phyloP scores from a whole-genome alignment of 2,797 vertebrate species.

The Anguilla anguilla region DNA sequence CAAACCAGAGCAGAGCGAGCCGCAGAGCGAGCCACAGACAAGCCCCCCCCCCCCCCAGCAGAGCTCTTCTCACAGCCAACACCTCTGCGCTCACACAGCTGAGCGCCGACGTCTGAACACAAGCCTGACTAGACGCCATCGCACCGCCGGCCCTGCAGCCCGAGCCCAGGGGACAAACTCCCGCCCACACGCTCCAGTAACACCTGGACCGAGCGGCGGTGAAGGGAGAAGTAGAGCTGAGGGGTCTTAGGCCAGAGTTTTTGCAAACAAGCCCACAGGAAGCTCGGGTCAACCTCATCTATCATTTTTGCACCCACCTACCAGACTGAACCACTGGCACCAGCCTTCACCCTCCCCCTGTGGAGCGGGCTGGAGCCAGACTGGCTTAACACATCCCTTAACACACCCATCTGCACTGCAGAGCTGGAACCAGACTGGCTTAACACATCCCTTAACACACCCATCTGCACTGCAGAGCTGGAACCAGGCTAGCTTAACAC shows the following conservation, averaged over 20 bases:
- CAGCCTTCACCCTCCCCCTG: not conserved
- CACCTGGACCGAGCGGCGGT: not conserved
- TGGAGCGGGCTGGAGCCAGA: not conserved
- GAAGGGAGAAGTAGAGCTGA: not conserved
- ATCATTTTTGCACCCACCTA: not conserved
- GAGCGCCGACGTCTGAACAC: constrained; percentile 4
- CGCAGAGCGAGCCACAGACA: not conserved
- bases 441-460: not conserved
- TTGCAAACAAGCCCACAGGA: not conserved
- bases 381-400: not conserved
- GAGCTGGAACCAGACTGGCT: not conserved
- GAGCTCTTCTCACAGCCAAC: not conserved
- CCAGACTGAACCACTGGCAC: not conserved
- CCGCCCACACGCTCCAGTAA: not conserved
- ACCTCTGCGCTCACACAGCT: not conserved
- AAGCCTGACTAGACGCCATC: not conserved
- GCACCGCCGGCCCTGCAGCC: constrained; percentile 4
- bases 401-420: not conserved
- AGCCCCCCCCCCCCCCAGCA: not conserved
- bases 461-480: not conserved
- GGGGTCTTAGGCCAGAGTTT: not conserved
- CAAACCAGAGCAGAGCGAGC: too few relatives aligned
- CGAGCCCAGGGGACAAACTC: not conserved
- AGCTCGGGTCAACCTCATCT: not conserved
- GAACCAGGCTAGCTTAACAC: not conserved